phyloP scores from a whole-genome alignment of 2,888 invertebrate genomes.

The Neria commutata region DNA sequence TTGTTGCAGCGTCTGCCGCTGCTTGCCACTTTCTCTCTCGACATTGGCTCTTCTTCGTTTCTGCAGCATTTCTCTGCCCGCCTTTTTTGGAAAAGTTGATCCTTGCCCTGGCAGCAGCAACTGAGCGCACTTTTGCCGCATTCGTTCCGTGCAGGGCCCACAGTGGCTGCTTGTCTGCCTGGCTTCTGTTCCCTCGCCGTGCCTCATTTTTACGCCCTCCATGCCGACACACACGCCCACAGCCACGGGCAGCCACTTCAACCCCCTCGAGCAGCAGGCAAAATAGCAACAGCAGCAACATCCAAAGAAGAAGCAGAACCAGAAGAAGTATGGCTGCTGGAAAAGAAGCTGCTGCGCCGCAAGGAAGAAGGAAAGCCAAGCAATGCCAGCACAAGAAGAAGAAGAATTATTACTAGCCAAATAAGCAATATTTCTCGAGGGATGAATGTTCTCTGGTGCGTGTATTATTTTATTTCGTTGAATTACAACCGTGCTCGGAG shows the following conservation, averaged over 20 bases:
- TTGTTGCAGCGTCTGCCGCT: conserved; percentile 3
- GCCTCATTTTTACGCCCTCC: too few species aligned
- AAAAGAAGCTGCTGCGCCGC: conserved; percentile 23
- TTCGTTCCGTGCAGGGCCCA: conserved; percentile 18
- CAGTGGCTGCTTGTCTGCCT: not conserved
- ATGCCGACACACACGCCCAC: too few species aligned
- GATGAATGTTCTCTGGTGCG: conserved; percentile 61
- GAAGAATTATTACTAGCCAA: conserved; percentile 59
- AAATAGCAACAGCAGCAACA: conserved; percentile 7
- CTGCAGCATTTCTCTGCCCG: conserved; percentile 24
- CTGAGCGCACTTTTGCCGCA: conserved; percentile 38
- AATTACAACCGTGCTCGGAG: conserved; percentile 43
- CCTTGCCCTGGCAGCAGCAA: too few species aligned
- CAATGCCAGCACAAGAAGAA: too few species aligned
- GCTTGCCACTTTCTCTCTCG: conserved; percentile 10
- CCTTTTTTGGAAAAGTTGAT: conserved; percentile 50
- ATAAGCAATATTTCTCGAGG: conserved; percentile 61
- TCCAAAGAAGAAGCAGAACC: not conserved
- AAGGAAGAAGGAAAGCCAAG: too few species aligned
- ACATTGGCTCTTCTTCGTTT: conserved; percentile 23
- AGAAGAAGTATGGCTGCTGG: conserved; percentile 31
- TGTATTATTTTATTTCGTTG: conserved; percentile 61
- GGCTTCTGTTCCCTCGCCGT: conserved; percentile 11
- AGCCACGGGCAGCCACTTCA: conserved; percentile 30
- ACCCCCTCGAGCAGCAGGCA: conserved; percentile 40